Conservation (phyloP, 2,888 invertebrate genomes). For the Hecatera dysodea region DNA sequence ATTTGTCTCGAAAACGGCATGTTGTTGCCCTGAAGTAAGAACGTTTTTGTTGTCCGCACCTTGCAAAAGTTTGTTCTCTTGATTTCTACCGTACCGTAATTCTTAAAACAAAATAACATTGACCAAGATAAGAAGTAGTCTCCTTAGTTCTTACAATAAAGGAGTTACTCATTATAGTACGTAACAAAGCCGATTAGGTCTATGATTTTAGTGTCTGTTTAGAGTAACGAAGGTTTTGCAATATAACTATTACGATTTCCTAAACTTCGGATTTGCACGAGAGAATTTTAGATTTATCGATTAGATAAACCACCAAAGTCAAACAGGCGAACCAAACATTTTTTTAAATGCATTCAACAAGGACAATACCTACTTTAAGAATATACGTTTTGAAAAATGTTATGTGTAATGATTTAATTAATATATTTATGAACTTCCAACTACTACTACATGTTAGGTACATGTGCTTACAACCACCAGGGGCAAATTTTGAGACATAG, state of each 20-base stretch:
- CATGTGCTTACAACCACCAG: slow-evolving; percentile 15
- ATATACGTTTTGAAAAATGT: neutral
- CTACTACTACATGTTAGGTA: too few species aligned
- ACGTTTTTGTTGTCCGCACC: neutral
- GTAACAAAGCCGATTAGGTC: slow-evolving; percentile 17
- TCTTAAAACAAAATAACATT: slow-evolving; percentile 10
- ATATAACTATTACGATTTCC: too few species aligned
- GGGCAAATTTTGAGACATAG: slow-evolving; percentile 44
- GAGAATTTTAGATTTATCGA: neutral
- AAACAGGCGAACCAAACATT: neutral
- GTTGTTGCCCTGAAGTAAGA: neutral
- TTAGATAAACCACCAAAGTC: neutral
- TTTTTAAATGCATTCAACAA: neutral
- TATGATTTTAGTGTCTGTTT: neutral
- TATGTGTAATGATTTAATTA: neutral
- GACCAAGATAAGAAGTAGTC: neutral
- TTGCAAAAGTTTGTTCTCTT: neutral
- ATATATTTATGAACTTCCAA: slow-evolving; percentile 23
- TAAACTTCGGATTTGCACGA: too few species aligned
- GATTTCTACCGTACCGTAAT: slow-evolving; percentile 1
- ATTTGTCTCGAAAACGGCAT: neutral
- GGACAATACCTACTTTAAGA: slow-evolving; percentile 4
- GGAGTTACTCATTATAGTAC: neutral
- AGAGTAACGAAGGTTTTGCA: slow-evolving; percentile 14
- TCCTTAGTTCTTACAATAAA: neutral